A percentile compares a stretch with the other conserved stretches of the same genome.
Conservation (phyloP, 2,888 invertebrate genomes). For the Drosophila falleni region DNA sequence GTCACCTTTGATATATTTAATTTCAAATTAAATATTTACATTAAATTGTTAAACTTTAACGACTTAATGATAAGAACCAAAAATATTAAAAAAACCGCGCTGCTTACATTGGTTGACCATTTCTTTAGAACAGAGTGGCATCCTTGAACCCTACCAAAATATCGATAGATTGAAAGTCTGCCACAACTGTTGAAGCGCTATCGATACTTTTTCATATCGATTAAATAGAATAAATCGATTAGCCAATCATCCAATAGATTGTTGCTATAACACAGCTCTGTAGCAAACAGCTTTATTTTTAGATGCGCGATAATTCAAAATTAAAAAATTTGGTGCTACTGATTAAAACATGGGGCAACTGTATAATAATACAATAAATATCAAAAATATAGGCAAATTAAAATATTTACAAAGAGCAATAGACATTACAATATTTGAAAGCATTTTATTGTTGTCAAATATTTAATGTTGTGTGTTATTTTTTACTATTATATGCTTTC, state of each 20-base stretch:
- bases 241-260: background rate
- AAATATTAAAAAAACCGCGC: no score
- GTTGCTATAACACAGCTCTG: slow-evolving; percentile 7
- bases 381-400: background rate
- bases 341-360: no score
- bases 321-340: background rate
- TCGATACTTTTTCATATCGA: slow-evolving; percentile 30
- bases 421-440: background rate
- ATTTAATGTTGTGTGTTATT: background rate
- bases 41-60: no score
- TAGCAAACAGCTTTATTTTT: background rate
- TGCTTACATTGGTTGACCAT: no score
- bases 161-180: no score
- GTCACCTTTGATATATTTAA: no score
- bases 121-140: no score
- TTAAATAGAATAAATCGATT: background rate
- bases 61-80: no score
- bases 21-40: no score
- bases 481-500: background rate
- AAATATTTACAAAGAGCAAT: background rate
- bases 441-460: slow-evolving; percentile 5
- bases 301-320: slow-evolving; percentile 26
- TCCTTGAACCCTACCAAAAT: no score
- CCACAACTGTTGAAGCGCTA: background rate
- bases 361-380: background rate